Conservation (phyloP, 2,888 invertebrate genomes). For the Eupithecia vulgata region DNA sequence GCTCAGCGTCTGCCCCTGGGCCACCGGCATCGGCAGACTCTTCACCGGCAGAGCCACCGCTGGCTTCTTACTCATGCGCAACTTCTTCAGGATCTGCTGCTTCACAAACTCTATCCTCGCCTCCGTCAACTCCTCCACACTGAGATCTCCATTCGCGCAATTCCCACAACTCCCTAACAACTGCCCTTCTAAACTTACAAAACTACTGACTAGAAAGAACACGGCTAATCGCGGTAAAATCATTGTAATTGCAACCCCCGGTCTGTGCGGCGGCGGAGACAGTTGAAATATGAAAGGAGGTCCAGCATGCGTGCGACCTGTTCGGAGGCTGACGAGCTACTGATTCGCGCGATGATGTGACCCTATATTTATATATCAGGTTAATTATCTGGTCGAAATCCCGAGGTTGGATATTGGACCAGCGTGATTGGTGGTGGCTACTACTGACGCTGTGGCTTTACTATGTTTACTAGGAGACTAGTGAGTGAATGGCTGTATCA, state of each 20-base stretch:
- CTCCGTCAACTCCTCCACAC: slow-evolving; percentile 85
- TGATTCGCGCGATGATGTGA: slow-evolving; percentile 43
- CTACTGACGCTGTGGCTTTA: slow-evolving; percentile 20
- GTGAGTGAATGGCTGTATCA: neutral
- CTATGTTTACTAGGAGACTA: slow-evolving; percentile 18
- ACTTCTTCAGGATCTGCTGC: slow-evolving; percentile 92
- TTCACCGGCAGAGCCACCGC: slow-evolving; percentile 85
- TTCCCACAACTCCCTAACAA: slow-evolving; percentile 70
- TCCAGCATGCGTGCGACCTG: slow-evolving; percentile 71
- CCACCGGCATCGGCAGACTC: slow-evolving; percentile 89
- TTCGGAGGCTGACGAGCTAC: slow-evolving; percentile 57
- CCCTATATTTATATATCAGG: slow-evolving; percentile 26
- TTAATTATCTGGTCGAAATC: slow-evolving; percentile 11
- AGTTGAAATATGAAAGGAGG: slow-evolving; percentile 68
- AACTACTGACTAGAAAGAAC: slow-evolving; percentile 67
- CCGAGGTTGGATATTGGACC: slow-evolving; percentile 51
- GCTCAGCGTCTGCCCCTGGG: slow-evolving; percentile 87
- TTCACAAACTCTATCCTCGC: slow-evolving; percentile 92
- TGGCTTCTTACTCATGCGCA: slow-evolving; percentile 90
- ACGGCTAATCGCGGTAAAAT: slow-evolving; percentile 63
- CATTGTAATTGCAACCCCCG: slow-evolving; percentile 48
- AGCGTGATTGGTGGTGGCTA: slow-evolving; percentile 45
- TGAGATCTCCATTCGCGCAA: slow-evolving; percentile 75
- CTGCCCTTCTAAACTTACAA: slow-evolving; percentile 63
- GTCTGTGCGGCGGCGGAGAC: slow-evolving; percentile 60